Evolutionary conservation across 2,888 invertebrate species (phyloP).

Genomic region (Drosophila putrida): DNA sequence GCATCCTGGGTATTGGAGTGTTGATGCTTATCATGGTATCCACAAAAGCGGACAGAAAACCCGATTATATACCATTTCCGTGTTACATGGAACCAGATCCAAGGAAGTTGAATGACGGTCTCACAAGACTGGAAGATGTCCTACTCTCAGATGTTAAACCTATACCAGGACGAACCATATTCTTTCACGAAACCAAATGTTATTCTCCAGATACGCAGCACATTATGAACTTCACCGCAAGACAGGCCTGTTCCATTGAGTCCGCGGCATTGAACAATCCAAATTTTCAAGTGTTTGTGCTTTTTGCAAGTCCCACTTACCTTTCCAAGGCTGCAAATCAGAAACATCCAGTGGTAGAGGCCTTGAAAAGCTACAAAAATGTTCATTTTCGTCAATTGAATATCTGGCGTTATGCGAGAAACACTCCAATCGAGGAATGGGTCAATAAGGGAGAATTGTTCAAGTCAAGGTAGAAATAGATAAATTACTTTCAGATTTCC

Average conservation of each 20-base stretch:
- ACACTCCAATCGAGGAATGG: constrained; percentile 16
- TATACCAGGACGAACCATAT: neutral
- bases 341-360: neutral
- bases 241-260: constrained; percentile 20
- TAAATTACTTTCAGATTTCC: neutral
- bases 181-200: neutral
- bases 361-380: constrained; percentile 10
- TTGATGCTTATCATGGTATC: no score
- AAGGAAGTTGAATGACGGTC: neutral
- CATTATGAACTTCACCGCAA: neutral
- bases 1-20: no score
- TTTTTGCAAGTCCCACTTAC: neutral
- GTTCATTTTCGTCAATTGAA: constrained; percentile 12
- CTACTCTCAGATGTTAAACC: neutral
- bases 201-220: neutral
- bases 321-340: neutral
- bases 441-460: neutral
- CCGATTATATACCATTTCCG: neutral
- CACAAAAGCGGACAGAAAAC: no score
- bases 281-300: constrained; percentile 10
- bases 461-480: neutral
- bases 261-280: constrained; percentile 18
- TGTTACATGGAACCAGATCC: constrained; percentile 3
- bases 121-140: neutral
- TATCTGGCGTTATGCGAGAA: constrained; percentile 6